phyloP scores from a whole-genome alignment of 2,888 invertebrate genomes.

The Pinctada fucata region DNA sequence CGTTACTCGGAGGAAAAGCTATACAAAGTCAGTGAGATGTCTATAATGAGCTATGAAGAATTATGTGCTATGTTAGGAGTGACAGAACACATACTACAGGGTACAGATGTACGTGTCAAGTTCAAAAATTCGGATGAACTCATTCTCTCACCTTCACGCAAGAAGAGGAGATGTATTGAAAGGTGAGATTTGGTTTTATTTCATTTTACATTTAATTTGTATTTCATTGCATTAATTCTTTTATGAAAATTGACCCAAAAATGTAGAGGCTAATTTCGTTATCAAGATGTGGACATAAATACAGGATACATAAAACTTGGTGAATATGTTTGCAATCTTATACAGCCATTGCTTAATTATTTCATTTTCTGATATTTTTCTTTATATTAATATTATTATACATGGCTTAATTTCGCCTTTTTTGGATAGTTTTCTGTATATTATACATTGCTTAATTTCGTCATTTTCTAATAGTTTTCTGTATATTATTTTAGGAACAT shows the following conservation, averaged over 20 bases:
- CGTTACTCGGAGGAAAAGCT: conserved; percentile 70
- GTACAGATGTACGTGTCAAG: conserved; percentile 58
- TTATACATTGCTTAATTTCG: too few relatives aligned
- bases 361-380: neutral
- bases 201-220: neutral
- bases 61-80: conserved; percentile 67
- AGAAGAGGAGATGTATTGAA: conserved; percentile 47
- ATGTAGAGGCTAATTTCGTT: too few relatives aligned
- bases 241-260: neutral
- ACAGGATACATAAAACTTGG: too few relatives aligned
- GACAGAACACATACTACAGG: conserved; percentile 60
- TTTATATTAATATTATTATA: neutral
- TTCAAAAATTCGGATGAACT: conserved; percentile 69
- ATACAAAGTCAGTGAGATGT: conserved; percentile 65
- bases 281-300: too few relatives aligned
- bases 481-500: conserved; percentile 9
- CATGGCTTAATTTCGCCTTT: neutral
- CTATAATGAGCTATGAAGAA: conserved; percentile 67
- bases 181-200: conserved; percentile 41
- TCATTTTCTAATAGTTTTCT: neutral
- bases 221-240: neutral
- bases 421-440: neutral
- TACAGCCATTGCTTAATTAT: neutral
- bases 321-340: neutral
- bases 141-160: conserved; percentile 69